Base-by-base conservation (phyloP, 2,797 vertebrate species). In the Pseudochirops cupreus region DNA sequence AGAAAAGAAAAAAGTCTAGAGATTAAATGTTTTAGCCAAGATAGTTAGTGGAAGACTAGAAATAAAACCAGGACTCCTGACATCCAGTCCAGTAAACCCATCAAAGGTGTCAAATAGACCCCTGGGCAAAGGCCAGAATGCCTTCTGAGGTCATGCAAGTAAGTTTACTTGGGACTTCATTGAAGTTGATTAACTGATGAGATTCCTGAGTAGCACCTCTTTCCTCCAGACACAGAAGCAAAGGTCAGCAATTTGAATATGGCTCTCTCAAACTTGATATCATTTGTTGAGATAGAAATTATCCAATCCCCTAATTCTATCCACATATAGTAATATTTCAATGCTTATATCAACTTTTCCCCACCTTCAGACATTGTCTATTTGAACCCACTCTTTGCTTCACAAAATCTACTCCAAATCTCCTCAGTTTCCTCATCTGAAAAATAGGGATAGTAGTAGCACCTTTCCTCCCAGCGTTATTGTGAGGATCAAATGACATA, bases 331-430 rank as follows among this genome's bases (percentile, higher is more conserved):
- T 67, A 67, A 67, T n/a, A n/a, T 67, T 16, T 67, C 13, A 67
- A 67, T 16, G 62, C 33, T n/a, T 74, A 74, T 74, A n/a, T 74
- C n/a, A 74, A n/a, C 33, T 74, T 16, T 62, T 16, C 33, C 33
- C 0, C 28, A 46, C 31, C 21, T 59, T 92, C 57, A 13, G 46
- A 18, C 14, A 0, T 0, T 0, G 0, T 0, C 24, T 12, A 26
- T 0, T 3, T 11, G 56, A 26, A 0, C 0, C 1, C 0, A 1
- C 28, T 1, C 12, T 67, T 46, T 4, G 14, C 26, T 39, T 56
- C 7, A 1, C 11, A 50, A 39, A n/a, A 0, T 5, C 31, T 28
- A 0, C 5, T 1, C 46, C 14, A 1, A 28, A 39, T 39, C n/a
- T 46, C 39, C 67, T 46, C 67, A 46, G 67, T 82, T 82, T 82